Evolutionary conservation across 2,888 invertebrate genomes (phyloP), one percentile per base, ranked within the genome.

Genomic region (Terebella lapidaria): DNA sequence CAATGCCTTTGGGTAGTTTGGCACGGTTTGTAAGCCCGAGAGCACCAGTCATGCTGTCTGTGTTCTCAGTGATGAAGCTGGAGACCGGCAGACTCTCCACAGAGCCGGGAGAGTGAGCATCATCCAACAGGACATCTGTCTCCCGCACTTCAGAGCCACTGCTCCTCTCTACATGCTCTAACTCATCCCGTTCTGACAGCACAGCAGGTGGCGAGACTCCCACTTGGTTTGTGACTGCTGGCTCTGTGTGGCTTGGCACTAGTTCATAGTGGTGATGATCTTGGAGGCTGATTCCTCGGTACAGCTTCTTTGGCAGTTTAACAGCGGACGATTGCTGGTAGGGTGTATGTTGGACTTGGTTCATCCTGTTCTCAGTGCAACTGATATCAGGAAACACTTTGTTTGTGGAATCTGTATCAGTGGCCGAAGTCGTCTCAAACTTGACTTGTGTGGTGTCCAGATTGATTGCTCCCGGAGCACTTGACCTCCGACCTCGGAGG

Each of bases 1-100:
- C 92, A 70, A 97, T 95, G 54, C 97, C 97, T 57, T 94, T 87
- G 0, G 97, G 97, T 52, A 97, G 83, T 79, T 95, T 94, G 0
- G 96, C 93, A 78, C 79, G 56, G 56, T 77, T 77, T 2, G 62
- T 35, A 15, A 63, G 57, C 56, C 75, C 74, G 25, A 76, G 64
- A 3, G 69, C 75, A n/a, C 72, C 75, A 3, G 73, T 72, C 25
- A 77, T 65, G 58, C 76, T 77, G 60, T 77, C 76, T 1, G 76
- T 74, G 59, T 72, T 73, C 57, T 76, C 76, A 3, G 76, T 77
- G 54, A 75, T 67, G 59, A 73, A 74, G 58, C 75, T 75, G 3
- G 76, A 76, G 0, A 74, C 71, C 49, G 72, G 72, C 27, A 73
- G 68, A 63, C 74, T 75, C 30, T 72, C 74, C 0, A 70, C 65